These are phyloP conservation scores for Phyto melanocephala DNA, from an alignment of 2,888 invertebrate species.

Conservation along the genomic window DNA sequence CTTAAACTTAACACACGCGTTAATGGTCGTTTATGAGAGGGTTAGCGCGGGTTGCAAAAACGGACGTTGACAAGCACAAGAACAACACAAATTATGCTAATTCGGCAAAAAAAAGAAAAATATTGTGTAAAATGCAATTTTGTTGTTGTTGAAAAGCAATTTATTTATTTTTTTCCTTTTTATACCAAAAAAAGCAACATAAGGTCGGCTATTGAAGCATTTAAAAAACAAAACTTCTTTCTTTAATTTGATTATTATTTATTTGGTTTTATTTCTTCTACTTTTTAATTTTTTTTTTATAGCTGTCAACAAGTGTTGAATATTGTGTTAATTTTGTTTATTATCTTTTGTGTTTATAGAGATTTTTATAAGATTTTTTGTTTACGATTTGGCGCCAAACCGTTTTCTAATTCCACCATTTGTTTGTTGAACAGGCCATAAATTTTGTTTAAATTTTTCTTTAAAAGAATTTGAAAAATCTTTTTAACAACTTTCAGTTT, in stretches of 20 bases:
- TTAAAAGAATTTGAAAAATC: neutral
- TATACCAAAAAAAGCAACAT: neutral
- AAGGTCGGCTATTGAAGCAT: too few species aligned
- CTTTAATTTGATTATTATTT: neutral
- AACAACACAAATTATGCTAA: slow-evolving; percentile 4
- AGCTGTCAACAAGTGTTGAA: neutral
- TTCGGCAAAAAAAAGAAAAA: slow-evolving; percentile 15
- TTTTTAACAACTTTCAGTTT: neutral
- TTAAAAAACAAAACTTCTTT: too few species aligned
- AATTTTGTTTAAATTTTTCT: neutral
- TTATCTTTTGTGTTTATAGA: neutral
- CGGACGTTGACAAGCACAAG: neutral
- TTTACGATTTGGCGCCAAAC: slow-evolving; percentile 44
- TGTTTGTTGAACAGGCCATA: neutral
- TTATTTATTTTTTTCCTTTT: neutral
- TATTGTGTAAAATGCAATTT: slow-evolving; percentile 1
- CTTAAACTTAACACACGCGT: neutral
- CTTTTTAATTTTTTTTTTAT: neutral
- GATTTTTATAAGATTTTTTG: neutral
- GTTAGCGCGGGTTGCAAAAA: neutral
- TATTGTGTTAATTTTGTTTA: neutral
- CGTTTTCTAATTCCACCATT: neutral
- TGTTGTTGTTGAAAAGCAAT: neutral
- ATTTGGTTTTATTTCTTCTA: neutral
- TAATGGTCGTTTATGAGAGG: neutral